Evolutionary conservation across 2,113 vertebrate genomes (phyloP).

Genomic region (Neofelis nebulosa): DNA sequence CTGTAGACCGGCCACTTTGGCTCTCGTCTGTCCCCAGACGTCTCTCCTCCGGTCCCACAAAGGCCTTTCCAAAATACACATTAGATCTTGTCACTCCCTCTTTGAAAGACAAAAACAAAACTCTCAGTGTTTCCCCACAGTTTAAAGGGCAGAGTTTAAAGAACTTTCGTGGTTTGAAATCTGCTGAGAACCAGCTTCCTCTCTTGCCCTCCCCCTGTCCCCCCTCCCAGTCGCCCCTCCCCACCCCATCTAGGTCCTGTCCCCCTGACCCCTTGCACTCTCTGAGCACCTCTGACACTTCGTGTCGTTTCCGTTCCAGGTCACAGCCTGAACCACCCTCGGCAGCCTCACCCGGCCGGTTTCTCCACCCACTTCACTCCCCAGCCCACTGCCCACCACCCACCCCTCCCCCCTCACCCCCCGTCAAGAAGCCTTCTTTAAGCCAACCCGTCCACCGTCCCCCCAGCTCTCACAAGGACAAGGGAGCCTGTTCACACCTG

Average conservation of each 20-base stretch:
- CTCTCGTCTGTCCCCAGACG: no score
- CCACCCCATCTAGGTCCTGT: accelerated
- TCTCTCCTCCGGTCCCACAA: neutral
- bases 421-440: accelerated
- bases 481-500: no score
- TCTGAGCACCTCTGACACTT: neutral
- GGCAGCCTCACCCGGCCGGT: neutral
- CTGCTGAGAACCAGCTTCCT: neutral
- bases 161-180: neutral
- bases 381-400: no score
- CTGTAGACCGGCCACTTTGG: no score
- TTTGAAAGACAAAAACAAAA: neutral
- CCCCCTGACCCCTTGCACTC: no score
- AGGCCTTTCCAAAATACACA: neutral
- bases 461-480: no score
- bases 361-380: neutral
- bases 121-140: neutral
- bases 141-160: neutral
- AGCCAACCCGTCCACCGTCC: no score
- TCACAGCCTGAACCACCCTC: neutral
- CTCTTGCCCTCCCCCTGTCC: neutral
- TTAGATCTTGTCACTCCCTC: neutral
- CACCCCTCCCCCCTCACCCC: no score
- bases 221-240: accelerated
- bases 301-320: neutral